phyloP scores from a whole-genome alignment of 2,888 invertebrate genomes.

The Linnaemya tessellans region DNA sequence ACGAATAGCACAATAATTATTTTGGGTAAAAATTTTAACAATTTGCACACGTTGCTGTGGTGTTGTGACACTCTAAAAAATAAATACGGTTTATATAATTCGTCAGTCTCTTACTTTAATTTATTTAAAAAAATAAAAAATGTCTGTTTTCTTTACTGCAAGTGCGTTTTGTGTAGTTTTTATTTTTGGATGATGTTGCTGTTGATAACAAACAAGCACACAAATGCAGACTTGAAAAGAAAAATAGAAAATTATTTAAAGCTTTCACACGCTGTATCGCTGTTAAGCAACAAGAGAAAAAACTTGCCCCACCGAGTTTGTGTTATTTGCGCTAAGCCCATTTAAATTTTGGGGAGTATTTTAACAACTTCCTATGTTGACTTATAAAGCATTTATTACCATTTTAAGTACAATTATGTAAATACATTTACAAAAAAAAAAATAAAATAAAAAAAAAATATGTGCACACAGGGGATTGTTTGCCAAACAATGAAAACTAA shows the following conservation, averaged over 20 bases:
- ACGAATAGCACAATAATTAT: no score
- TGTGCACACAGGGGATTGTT: conserved; percentile 1
- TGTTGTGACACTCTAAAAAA: no score
- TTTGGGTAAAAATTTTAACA: no score
- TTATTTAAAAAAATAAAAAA: no score
- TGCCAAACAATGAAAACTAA: conserved; percentile 9
- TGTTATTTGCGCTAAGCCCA: conserved; percentile 54
- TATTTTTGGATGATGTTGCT: not conserved
- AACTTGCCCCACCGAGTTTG: conserved; percentile 47
- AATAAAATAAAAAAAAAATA: conserved; percentile 29
- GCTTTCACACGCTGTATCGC: not conserved
- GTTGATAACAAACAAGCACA: not conserved
- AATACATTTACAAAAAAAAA: conserved; percentile 35
- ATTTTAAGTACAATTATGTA: conserved; percentile 70
- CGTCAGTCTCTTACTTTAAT: no score
- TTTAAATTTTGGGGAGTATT: conserved; percentile 68
- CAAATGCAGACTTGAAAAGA: not conserved
- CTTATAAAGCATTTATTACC: conserved; percentile 66
- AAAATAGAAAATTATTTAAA: not conserved
- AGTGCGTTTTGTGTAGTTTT: conserved; percentile 52
- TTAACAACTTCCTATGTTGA: conserved; percentile 68
- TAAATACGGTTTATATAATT: no score
- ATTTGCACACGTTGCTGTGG: no score
- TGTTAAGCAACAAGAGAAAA: no score
- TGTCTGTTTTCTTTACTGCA: conserved; percentile 55